A percentile compares a stretch with the other conserved stretches of the same genome.
phyloP scores from a whole-genome alignment of 2,888 invertebrate species.

The Lepidocyrtoides sp. region DNA sequence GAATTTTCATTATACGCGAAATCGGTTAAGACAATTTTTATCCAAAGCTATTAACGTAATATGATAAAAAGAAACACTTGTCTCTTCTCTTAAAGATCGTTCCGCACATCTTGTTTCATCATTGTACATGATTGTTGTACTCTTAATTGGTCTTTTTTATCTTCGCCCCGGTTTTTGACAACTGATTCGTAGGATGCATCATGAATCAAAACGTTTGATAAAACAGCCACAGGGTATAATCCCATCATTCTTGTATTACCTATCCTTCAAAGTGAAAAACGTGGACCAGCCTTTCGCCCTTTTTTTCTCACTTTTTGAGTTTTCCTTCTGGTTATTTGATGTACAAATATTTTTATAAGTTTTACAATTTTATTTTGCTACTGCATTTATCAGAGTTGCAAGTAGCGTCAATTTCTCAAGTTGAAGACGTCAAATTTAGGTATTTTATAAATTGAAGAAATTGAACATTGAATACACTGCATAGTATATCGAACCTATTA shows the following conservation, averaged over 20 bases:
- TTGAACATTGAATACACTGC: too few relatives aligned
- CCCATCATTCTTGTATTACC: constrained; percentile 23
- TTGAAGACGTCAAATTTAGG: neutral
- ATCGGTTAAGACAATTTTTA: neutral
- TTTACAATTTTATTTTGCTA: neutral
- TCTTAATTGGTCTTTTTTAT: constrained; percentile 34
- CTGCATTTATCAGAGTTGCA: neutral
- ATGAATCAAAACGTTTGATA: neutral
- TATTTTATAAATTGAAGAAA: too few relatives aligned
- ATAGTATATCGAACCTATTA: too few relatives aligned
- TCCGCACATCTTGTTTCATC: constrained; percentile 29
- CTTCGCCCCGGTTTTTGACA: constrained; percentile 31
- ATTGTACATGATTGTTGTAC: constrained; percentile 18
- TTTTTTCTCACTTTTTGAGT: constrained; percentile 62
- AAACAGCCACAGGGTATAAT: constrained; percentile 69
- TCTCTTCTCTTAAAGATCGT: constrained; percentile 51
- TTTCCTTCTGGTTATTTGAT: neutral
- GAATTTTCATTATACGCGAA: constrained; percentile 21
- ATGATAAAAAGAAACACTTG: constrained; percentile 48
- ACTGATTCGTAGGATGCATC: neutral
- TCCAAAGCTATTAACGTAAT: constrained; percentile 18
- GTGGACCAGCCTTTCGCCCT: constrained; percentile 44
- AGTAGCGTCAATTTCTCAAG: too few relatives aligned
- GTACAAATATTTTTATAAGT: neutral
- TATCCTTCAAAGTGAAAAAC: constrained; percentile 61